phyloP scores from a whole-genome alignment of 2,888 invertebrate species.

The Coelinius sp. region DNA sequence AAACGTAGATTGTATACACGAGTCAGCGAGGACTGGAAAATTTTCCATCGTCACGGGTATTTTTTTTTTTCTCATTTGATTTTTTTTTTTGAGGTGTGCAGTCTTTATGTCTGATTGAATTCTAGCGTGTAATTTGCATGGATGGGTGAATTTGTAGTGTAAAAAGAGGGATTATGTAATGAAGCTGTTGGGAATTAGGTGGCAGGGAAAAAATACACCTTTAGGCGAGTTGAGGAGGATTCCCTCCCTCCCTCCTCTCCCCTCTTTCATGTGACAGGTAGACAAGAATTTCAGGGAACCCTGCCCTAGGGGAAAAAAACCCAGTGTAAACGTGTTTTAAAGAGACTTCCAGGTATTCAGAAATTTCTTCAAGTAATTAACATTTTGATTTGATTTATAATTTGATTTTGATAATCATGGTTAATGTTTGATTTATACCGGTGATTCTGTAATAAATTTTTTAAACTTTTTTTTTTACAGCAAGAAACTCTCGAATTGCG shows the following conservation, averaged over 20 bases:
- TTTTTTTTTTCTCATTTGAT: not conserved
- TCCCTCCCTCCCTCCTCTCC: no score
- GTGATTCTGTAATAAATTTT: not conserved
- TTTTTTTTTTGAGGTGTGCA: not conserved
- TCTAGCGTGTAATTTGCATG: slow-evolving; percentile 24
- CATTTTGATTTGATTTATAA: not conserved
- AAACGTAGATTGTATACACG: slow-evolving; percentile 13
- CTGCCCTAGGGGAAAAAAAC: not conserved
- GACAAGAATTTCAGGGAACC: not conserved
- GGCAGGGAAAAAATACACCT: not conserved
- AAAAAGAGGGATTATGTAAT: slow-evolving; percentile 29
- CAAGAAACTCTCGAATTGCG: slow-evolving; percentile 16
- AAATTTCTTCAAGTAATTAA: not conserved
- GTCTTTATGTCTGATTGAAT: not conserved
- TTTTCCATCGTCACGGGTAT: not conserved
- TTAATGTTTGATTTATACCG: not conserved
- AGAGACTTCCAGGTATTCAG: not conserved
- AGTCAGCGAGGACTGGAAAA: not conserved
- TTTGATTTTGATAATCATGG: no score
- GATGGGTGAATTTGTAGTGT: slow-evolving; percentile 13
- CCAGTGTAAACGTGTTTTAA: not conserved
- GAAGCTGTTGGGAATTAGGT: not conserved
- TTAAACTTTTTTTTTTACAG: not conserved
- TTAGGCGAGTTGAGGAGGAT: not conserved
- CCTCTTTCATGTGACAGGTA: not conserved